Evolutionary conservation across 1,140 invertebrate species (phyloP), one percentile per base, ranked within the genome.

Genomic region (Kradibia gibbosae): DNA sequence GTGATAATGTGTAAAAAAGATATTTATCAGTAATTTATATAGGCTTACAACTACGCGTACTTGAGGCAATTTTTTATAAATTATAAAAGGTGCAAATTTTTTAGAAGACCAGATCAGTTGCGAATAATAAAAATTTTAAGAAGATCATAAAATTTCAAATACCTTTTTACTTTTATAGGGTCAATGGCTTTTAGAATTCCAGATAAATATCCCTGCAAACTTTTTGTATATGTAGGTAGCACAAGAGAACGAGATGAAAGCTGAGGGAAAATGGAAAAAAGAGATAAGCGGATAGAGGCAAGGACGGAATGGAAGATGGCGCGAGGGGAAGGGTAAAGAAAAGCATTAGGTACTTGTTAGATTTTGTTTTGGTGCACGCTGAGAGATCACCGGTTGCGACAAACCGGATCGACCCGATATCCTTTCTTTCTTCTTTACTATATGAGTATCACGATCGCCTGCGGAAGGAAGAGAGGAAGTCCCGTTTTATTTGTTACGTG

Each of bases 381-480:
- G 25, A n/a, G 31, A 77, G 25, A 65, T 77, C 17, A 13, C n/a
- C n/a, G 3, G 22, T 15, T 31, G 45, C 65, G 60, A 70, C 28
- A 71, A 78, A 71, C 25, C 48, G 28, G 45, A 53, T 67, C 45
- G 76, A 67, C 28, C 20, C 62, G 28, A 60, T 22, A 48, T 55
- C 22, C 20, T 55, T 25, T 48, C 25, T 28, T 25, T 39, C 22
- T 15, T 4, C 20, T 36, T 53, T 13, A 34, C 60, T 55, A 34
- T 39, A 48, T 53, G 34, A 72, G 55, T 60, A 50, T 79, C 78
- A 82, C 83, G 79, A 85, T 84, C 84, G 82, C 78, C 85, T 85
- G 84, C 86, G 85, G 86, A 88, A 88, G 86, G 85, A 87, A 85
- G 81, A 86, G 85, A 87, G 86, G 84, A 87, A 85, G 86, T 87